phyloP scores from a whole-genome alignment of 2,797 vertebrate species.

The Poecilia picta region DNA sequence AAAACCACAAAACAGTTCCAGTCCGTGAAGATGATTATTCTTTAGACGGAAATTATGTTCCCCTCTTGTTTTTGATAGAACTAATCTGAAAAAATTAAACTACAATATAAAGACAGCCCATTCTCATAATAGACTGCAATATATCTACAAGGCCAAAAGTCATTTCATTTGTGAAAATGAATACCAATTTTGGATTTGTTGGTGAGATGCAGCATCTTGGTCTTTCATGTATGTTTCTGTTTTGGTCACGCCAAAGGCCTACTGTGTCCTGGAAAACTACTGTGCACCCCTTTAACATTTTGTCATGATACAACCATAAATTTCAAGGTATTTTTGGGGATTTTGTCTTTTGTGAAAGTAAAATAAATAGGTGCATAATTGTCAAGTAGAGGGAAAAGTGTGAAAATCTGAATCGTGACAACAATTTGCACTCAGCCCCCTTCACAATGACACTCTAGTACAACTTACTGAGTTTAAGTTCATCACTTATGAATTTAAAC shows the following conservation, averaged over 20 bases:
- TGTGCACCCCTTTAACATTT: not conserved
- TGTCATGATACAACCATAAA: not conserved
- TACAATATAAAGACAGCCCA: not conserved
- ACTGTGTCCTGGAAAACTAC: not conserved
- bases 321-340: not conserved
- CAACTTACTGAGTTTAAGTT: not conserved
- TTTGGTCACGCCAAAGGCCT: not conserved
- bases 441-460: not conserved
- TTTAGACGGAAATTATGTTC: not conserved
- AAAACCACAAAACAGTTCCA: constrained; percentile 9
- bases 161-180: not conserved
- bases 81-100: not conserved
- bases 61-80: not conserved
- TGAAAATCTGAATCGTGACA: not conserved
- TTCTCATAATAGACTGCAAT: not conserved
- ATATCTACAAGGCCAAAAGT: not conserved
- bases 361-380: not conserved
- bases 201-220: not conserved
- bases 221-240: not conserved
- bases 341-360: not conserved
- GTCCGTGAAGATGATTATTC: constrained; percentile 4
- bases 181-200: not conserved
- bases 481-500: not conserved
- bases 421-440: not conserved
- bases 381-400: not conserved